Evolutionary conservation across 2,888 invertebrate genomes (phyloP).

Genomic region (Epistrophe grossulariae): DNA sequence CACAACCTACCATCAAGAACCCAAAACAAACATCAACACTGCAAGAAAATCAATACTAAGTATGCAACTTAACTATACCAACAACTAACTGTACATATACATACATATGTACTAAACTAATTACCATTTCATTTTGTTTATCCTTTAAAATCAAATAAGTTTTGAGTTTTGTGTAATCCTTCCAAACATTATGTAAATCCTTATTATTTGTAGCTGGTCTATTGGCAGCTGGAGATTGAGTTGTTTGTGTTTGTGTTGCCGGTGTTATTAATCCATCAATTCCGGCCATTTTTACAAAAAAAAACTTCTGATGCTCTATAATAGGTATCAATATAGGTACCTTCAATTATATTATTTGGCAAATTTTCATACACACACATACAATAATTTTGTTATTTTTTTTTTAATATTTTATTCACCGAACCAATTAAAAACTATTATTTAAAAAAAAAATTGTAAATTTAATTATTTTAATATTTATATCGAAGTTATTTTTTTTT

Average conservation of each 20-base stretch:
- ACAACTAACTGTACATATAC: no score
- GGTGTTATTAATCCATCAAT: slow-evolving; percentile 77
- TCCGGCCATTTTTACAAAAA: slow-evolving; percentile 75
- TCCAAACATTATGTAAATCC: slow-evolving; percentile 80
- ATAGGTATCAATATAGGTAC: no score
- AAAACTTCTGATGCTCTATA: no score
- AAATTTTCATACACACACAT: not conserved
- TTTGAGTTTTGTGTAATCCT: slow-evolving; percentile 82
- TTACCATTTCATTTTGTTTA: slow-evolving; percentile 81
- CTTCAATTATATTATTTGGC: no score
- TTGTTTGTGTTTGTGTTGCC: slow-evolving; percentile 30
- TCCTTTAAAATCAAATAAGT: slow-evolving; percentile 82
- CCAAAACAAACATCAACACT: not conserved
- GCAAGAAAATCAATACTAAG: not conserved
- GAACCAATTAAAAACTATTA: slow-evolving; percentile 17
- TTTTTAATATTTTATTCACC: not conserved
- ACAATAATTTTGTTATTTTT: not conserved
- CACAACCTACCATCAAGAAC: not conserved
- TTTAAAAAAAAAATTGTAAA: not conserved
- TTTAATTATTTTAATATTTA: slow-evolving; percentile 25
- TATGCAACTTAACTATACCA: no score
- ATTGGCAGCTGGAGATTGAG: slow-evolving; percentile 47
- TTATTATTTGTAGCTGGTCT: slow-evolving; percentile 54
- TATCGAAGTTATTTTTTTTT: slow-evolving; percentile 10
- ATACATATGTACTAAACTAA: no score